Conservation (phyloP, 1,140 invertebrate genomes). For the Papilio helenus region DNA sequence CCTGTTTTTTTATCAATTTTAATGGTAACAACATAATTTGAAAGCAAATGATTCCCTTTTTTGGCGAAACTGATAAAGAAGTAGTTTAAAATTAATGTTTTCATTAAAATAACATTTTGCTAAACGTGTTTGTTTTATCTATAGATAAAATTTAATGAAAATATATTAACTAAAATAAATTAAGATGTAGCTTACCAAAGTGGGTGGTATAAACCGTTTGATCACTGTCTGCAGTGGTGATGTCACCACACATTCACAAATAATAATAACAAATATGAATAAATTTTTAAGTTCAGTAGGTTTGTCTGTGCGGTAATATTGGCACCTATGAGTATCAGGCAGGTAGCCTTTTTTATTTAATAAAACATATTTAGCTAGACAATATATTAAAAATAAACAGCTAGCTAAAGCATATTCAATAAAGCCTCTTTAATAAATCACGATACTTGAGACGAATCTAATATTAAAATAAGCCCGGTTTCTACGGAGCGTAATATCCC, state of each 20-base stretch:
- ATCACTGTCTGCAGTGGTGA: background rate
- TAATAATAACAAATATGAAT: too few relatives aligned
- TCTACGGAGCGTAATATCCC: conserved; percentile 48
- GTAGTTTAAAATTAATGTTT: background rate
- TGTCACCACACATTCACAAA: background rate
- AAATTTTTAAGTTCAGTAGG: too few relatives aligned
- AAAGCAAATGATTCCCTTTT: background rate
- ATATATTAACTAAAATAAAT: background rate
- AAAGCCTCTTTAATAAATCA: conserved; percentile 31
- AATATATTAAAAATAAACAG: conserved; percentile 1
- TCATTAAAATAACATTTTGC: background rate
- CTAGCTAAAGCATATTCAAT: background rate
- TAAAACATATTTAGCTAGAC: background rate
- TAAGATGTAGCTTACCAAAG: background rate
- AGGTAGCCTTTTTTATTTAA: too few relatives aligned
- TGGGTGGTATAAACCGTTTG: background rate
- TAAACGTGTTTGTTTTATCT: background rate
- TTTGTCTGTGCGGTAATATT: background rate
- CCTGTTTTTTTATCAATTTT: background rate
- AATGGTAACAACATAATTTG: background rate
- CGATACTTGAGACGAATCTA: conserved; percentile 35
- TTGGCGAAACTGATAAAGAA: background rate
- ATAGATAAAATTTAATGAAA: background rate
- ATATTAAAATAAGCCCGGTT: conserved; percentile 43
- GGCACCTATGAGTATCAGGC: too few relatives aligned